Percentiles rank a stretch among this genome's conserved stretches.
These are phyloP conservation scores for Apostichopus parvimensis DNA, from an alignment of 35 echinoderm and acorn worm genomes.

Conservation along the genomic window DNA sequence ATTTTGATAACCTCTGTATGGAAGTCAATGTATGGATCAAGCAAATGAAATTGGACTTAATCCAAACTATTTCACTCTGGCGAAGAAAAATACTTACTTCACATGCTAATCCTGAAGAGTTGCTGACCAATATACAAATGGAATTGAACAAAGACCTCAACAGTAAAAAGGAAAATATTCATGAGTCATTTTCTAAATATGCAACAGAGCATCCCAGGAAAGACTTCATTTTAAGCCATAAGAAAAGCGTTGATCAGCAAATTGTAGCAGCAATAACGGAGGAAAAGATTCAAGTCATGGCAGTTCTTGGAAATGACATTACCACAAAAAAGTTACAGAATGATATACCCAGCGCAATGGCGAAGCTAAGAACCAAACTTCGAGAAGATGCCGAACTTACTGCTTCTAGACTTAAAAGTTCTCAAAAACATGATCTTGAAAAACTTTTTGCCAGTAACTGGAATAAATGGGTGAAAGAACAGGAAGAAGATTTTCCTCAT, in stretches of 20 bases:
- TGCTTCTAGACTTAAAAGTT: background rate
- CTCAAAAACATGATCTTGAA: background rate
- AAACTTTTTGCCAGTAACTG: background rate
- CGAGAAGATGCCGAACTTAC: background rate
- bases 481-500: background rate
- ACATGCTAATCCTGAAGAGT: background rate
- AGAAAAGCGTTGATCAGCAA: background rate
- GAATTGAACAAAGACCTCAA: background rate
- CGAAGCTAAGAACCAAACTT: background rate
- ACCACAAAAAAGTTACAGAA: conserved; percentile 6
- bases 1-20: conserved; percentile 26
- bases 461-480: background rate
- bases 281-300: background rate
- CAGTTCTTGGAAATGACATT: background rate
- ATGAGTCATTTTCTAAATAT: background rate
- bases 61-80: background rate
- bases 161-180: background rate
- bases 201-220: background rate
- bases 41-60: background rate
- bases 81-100: background rate
- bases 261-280: background rate
- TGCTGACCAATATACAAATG: background rate
- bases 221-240: background rate
- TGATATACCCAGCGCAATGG: background rate
- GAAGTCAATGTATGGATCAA: background rate